A percentile compares a stretch with the other conserved stretches of the same genome.
These are phyloP conservation scores for Anagrus nilaparvatae DNA, from an alignment of 1,140 invertebrate genomes.

Conservation along the genomic window DNA sequence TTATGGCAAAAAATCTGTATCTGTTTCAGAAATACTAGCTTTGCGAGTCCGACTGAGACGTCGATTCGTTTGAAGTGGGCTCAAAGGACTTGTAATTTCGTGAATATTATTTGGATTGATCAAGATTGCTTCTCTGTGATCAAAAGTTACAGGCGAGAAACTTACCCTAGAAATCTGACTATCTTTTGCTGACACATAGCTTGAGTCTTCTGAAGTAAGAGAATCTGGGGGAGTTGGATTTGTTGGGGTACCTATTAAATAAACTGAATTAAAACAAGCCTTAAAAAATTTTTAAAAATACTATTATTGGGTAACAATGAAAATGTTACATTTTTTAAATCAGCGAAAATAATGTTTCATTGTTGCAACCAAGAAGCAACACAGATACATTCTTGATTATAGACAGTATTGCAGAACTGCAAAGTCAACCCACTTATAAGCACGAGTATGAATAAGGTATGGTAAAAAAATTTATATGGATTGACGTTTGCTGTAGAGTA, in stretches of 20 bases:
- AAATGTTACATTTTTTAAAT: too few species aligned
- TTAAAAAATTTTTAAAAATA: too few species aligned
- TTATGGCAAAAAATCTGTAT: slow-evolving; percentile 50
- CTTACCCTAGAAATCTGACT: slow-evolving; percentile 57
- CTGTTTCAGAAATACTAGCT: slow-evolving; percentile 45
- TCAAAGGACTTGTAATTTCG: slow-evolving; percentile 53
- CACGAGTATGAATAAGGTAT: too few species aligned
- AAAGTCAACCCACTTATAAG: too few species aligned
- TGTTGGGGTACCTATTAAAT: slow-evolving; percentile 64
- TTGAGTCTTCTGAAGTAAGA: slow-evolving; percentile 71
- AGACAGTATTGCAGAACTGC: too few species aligned
- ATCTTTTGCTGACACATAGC: slow-evolving; percentile 73
- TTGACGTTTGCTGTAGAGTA: too few species aligned
- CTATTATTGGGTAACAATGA: too few species aligned
- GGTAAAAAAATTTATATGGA: too few species aligned
- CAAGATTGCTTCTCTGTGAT: slow-evolving; percentile 24
- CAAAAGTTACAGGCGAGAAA: slow-evolving; percentile 67
- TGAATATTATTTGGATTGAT: slow-evolving; percentile 21
- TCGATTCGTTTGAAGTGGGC: slow-evolving; percentile 19
- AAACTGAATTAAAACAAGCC: too few species aligned
- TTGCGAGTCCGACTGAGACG: slow-evolving; percentile 38
- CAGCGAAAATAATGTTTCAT: too few species aligned
- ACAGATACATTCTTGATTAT: too few species aligned
- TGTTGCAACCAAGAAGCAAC: too few species aligned
- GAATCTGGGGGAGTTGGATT: slow-evolving; percentile 80